A percentile compares a stretch with the other conserved stretches of the same genome.
Conservation (phyloP, 2,113 vertebrate species). For the Aegotheles bennettii region DNA sequence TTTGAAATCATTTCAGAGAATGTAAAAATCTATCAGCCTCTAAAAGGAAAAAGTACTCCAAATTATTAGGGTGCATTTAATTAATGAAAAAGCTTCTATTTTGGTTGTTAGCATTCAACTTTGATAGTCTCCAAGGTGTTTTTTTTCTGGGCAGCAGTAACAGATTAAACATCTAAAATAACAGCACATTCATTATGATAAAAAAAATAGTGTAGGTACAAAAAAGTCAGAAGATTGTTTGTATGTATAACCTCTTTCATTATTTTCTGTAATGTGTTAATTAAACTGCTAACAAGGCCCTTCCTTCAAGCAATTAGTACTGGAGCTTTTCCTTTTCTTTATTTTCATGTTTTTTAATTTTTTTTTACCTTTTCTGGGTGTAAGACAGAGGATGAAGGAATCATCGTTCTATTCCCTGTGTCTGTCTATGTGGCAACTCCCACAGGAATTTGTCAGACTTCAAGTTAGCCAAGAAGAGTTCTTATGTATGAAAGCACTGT, state of each 20-base stretch:
- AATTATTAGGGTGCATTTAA: neutral
- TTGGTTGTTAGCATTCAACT: neutral
- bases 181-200: neutral
- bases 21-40: neutral
- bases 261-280: neutral
- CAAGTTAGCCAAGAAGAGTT: constrained; percentile 93
- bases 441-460: constrained; percentile 92
- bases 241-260: neutral
- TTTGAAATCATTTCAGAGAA: neutral
- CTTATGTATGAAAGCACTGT: constrained; percentile 96
- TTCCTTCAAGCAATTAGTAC: neutral
- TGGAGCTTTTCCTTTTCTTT: neutral
- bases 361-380: constrained; percentile 6
- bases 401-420: constrained; percentile 94
- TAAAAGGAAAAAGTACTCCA: neutral
- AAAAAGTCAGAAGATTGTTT: neutral
- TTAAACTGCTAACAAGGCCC: neutral
- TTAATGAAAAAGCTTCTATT: neutral
- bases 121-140: neutral
- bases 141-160: neutral
- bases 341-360: neutral
- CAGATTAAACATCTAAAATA: neutral
- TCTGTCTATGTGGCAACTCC: constrained; percentile 92
- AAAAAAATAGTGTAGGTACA: neutral
- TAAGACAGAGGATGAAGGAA: constrained; percentile 92